phyloP scores from a whole-genome alignment of 1,140 invertebrate genomes.

The Diabrotica undecimpunctata region DNA sequence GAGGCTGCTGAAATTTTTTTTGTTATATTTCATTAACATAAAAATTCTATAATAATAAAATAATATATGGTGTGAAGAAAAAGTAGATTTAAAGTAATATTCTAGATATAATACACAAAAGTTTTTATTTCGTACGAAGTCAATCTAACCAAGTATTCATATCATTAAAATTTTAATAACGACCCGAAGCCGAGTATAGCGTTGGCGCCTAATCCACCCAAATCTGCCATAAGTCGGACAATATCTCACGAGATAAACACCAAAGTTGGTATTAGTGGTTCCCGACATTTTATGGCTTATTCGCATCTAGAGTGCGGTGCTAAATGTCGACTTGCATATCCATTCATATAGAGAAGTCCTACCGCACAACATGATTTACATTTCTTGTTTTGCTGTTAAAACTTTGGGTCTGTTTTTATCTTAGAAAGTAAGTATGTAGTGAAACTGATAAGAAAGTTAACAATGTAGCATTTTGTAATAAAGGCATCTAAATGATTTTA shows the following conservation, averaged over 20 bases:
- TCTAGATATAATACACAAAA: no score
- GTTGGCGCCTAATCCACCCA: conserved; percentile 4
- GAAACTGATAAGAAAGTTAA: no score
- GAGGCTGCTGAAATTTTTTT: no score
- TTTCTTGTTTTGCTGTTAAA: background rate
- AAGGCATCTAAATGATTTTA: no score
- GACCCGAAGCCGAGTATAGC: background rate
- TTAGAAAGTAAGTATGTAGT: no score
- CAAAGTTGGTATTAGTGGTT: conserved; percentile 23
- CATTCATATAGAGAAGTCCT: conserved; percentile 33
- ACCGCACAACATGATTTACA: conserved; percentile 19
- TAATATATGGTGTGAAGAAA: no score
- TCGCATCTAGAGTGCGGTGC: conserved; percentile 26
- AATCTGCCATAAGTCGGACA: conserved; percentile 10
- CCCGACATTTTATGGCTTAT: conserved; percentile 36
- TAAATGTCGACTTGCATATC: conserved; percentile 38
- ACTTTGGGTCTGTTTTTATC: background rate
- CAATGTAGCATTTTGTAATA: no score
- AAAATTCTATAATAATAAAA: no score
- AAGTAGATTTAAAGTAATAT: no score
- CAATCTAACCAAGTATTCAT: background rate
- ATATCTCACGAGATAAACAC: conserved; percentile 16
- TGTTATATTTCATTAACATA: no score
- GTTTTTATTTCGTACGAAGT: background rate
- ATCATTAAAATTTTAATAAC: conserved; percentile 1